Base-by-base conservation (phyloP, 2,888 invertebrate genomes). In the Microctonus brassicae region DNA sequence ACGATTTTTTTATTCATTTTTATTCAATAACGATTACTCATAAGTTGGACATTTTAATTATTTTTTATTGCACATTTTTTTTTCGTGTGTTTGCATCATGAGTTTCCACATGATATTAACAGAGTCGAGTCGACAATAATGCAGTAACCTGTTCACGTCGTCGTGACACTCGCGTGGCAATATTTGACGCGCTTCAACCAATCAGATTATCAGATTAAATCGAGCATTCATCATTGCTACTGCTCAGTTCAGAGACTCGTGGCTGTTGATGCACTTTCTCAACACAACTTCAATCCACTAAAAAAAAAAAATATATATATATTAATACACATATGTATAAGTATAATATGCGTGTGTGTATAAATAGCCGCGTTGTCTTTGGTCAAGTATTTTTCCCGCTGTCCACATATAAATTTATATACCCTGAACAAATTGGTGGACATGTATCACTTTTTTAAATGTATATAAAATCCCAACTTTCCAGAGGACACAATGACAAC, bases 141-240 rank as follows among this genome's bases (percentile, higher is more conserved):
- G 22, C 64, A 65, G 42, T 73, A 82, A 82, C 79, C 80, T 81
- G 80, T 81, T 81, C 76, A 76, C 74, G 70, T 22, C 24, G 29
- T 10, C 33, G 11, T 81, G 80, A 81, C 83, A 80, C 79, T 77
- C 80, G 78, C 78, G 79, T 76, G 78, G 82, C 80, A 83, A 84
- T 84, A 84, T 85, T 84, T 84, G 83, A 85, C 83, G 82, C 81
- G 79, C 82, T 78, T 80, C 81, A 81, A 80, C 82, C 81, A 81
- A 83, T 84, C 82, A 84, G 83, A 84, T 85, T 84, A 84, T 83
- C 83, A 82, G 83, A 84, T 84, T 84, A 84, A 83, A 77, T 55
- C 55, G 55, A 55, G 55, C 26, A 26, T 55, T 55, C 24, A 73
- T 72, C 74, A 60, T 39, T 69, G 69, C 70, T 73, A 62, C 58